phyloP scores from a whole-genome alignment of 2,113 vertebrate species.

The Hystrix cristata region DNA sequence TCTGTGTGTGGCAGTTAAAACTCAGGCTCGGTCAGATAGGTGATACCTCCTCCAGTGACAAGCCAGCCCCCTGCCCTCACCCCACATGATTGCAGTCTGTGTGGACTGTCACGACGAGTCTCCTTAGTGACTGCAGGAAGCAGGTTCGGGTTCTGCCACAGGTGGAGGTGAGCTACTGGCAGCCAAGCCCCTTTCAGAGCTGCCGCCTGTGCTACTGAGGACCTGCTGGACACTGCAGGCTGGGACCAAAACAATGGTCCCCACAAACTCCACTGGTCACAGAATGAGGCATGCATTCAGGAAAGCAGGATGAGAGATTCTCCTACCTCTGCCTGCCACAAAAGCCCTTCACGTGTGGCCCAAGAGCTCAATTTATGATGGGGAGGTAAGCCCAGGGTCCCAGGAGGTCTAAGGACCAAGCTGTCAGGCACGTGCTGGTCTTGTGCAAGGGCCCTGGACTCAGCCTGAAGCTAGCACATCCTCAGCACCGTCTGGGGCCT shows the following conservation, averaged over 20 bases:
- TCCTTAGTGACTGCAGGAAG: background rate
- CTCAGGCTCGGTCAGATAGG: rapidly evolving
- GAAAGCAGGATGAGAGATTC: background rate
- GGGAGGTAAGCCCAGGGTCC: background rate
- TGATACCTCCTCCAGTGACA: background rate
- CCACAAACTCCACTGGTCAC: background rate
- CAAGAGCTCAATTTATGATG: background rate
- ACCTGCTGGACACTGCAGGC: background rate
- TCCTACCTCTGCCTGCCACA: background rate
- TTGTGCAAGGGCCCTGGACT: background rate
- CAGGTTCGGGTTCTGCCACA: background rate
- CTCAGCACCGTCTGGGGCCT: background rate
- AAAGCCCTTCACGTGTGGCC: background rate
- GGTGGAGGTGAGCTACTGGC: background rate
- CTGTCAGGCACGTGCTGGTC: too few species aligned
- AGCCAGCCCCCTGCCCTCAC: background rate
- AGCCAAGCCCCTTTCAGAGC: background rate
- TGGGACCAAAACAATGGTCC: background rate
- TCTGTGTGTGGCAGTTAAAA: background rate
- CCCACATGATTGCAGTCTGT: too few species aligned
- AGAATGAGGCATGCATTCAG: background rate
- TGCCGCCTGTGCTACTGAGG: background rate
- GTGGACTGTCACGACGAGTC: background rate
- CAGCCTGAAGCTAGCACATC: background rate
- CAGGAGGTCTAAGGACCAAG: background rate